phyloP scores from a whole-genome alignment of 2,888 invertebrate species.

The Nemapogon koenigi region DNA sequence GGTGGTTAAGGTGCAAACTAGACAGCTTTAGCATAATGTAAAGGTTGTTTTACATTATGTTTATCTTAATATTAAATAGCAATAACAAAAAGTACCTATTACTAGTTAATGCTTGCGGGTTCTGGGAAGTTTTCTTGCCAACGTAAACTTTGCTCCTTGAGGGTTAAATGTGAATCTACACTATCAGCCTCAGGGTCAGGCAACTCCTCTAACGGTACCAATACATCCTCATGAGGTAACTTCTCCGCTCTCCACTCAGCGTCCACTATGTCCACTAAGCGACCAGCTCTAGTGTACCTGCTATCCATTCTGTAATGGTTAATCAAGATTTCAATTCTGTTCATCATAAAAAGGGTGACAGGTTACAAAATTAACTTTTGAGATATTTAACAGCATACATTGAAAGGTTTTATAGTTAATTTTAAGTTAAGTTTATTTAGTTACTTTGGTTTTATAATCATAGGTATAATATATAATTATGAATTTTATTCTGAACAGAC shows the following conservation, averaged over 20 bases:
- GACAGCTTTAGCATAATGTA: too few relatives aligned
- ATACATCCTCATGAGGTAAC: constrained; percentile 81
- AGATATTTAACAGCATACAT: too few relatives aligned
- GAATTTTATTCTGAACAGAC: too few relatives aligned
- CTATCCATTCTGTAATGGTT: constrained; percentile 84
- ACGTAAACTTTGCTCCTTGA: constrained; percentile 82
- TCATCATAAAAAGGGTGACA: too few relatives aligned
- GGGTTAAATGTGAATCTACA: constrained; percentile 87
- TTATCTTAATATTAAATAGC: background rate
- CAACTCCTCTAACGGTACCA: constrained; percentile 84
- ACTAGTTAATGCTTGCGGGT: constrained; percentile 48
- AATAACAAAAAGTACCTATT: constrained; percentile 27
- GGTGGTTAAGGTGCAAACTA: too few relatives aligned
- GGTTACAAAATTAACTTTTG: too few relatives aligned
- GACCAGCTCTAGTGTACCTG: constrained; percentile 76
- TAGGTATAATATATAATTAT: too few relatives aligned
- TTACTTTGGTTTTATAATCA: too few relatives aligned
- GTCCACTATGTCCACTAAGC: constrained; percentile 81
- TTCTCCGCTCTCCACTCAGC: constrained; percentile 87
- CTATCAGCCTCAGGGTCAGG: constrained; percentile 94
- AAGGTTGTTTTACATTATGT: background rate
- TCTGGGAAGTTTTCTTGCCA: constrained; percentile 69
- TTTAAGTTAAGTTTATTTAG: too few relatives aligned
- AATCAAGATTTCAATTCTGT: too few relatives aligned
- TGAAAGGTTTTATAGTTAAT: too few relatives aligned